Evolutionary conservation across 2,888 invertebrate species (phyloP), one percentile per base, ranked within the genome.

Genomic region (Aquatica leii): DNA sequence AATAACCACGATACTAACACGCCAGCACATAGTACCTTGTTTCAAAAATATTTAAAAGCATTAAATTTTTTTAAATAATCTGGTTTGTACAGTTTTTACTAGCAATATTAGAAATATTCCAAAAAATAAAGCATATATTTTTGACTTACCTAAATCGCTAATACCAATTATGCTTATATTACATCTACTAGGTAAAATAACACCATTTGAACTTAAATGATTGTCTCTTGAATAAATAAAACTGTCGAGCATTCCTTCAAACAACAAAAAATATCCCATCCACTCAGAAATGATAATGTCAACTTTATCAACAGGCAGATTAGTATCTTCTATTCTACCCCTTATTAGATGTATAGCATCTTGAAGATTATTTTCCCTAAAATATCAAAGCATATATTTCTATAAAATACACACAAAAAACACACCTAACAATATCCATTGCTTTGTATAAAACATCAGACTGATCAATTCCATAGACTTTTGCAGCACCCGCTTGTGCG

Each of bases 231-330:
- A 95, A 80, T 91, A 92, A 68, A 98, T 88, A 9, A 98, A 91
- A 77, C 95, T 94, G 77, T 97, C 97, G 62, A 98, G 80, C 98
- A 98, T 98, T 46, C 95, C 97, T 84, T 98, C 98, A 80, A 95
- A 98, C 1, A 98, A 82, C 40, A 98, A 84, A 79, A 98, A 97
- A 80, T 98, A 98, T 0, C 98, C 98, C 98, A 98, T 98, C 97
- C 97, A 98, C 81, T 98, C 98, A 0, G 97, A 97, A 1, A 98
- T 90, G 70, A 98, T 94, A 3, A 97, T 88, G 80, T 98, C 97
- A 35, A 93, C 92, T 81, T 92, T 90, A 58, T 90, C 88, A 35
- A 86, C 84, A 0, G 92, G 92, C 50, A 95, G 80, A 55, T 86
- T 83, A 2, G 92, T 90, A 71, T 95, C 91, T 81, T 98, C 98